Evolutionary conservation across 2,797 vertebrate species (phyloP), one percentile per base, ranked within the genome.

Genomic region (Todus mexicanus): DNA sequence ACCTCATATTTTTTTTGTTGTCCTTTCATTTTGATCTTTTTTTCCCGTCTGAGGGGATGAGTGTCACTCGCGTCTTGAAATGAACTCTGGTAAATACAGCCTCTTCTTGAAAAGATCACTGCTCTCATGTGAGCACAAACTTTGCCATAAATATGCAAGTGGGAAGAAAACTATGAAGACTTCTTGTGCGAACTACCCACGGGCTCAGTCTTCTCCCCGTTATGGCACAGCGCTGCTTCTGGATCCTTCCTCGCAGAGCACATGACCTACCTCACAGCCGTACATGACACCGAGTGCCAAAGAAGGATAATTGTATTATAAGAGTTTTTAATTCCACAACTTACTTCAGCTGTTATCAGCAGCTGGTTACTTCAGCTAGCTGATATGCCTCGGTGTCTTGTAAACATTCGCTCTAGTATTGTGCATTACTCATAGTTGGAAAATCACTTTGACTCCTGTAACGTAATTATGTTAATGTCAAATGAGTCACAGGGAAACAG

Each of bases 401-500:
- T 96, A 96, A 96, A 97, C 97, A 96, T 96, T 97, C 88, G 53
- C 89, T 93, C 95, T 97, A 95, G 90, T 90, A 88, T 90, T 89
- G 70, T 79, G 94, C 95, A 98, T 98, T 98, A 98, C 97, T 98
- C 98, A 98, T 97, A 96, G 95, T 92, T 97, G 96, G 97, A 97
- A 97, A 98, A 98, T 97, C 97, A 96, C 96, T 97, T 97, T 96
- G 97, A 97, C 97, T 97, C 92, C 94, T 59, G 94, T 96, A 97
- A 95, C 92, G 72, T 96, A 98, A 97, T 97, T 96, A 97, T 97
- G 97, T 96, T 97, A 98, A 97, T 97, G 98, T 97, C 97, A 97
- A 94, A 97, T 98, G 98, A 98, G 97, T 98, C 98, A 98, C 91
- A 64, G 92, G 71, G 88, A 92, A 96, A 96, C 65, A 79, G 94